Conservation (phyloP, 2,888 invertebrate genomes). For the Phaonia tiefii region DNA sequence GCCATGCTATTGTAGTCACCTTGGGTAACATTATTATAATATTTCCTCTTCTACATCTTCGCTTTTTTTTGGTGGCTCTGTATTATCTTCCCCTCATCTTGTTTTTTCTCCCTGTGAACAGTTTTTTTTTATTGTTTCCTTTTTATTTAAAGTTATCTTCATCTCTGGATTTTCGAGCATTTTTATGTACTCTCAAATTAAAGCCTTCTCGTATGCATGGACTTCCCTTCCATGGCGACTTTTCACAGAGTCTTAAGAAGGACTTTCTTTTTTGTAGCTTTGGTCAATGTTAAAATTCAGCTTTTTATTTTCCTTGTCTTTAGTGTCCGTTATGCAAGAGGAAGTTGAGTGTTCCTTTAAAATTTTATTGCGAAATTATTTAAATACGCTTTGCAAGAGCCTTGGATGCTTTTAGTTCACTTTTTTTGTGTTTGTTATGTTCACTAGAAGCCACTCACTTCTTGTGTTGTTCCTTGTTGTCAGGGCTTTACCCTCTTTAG, state of each 20-base stretch:
- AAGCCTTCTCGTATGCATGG: neutral
- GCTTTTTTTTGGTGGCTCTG: too few relatives aligned
- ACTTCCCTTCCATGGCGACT: neutral
- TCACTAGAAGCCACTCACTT: too few relatives aligned
- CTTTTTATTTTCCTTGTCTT: conserved; percentile 5
- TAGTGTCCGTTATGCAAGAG: neutral
- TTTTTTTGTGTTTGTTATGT: neutral
- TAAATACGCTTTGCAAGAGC: conserved; percentile 36
- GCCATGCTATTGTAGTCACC: conserved; percentile 72
- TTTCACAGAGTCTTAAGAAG: neutral
- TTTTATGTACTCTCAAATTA: conserved; percentile 44
- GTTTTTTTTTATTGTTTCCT: conserved; percentile 9
- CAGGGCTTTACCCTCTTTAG: too few relatives aligned
- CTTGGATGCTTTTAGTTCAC: neutral
- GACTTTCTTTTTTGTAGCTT: neutral
- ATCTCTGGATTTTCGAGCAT: neutral
- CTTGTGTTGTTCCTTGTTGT: too few relatives aligned
- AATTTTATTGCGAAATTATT: conserved; percentile 57
- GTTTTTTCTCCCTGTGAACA: conserved; percentile 36
- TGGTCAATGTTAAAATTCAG: conserved; percentile 16
- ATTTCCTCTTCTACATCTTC: too few relatives aligned
- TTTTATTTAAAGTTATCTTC: conserved; percentile 8
- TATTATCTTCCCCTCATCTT: neutral
- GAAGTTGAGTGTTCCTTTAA: conserved; percentile 28
- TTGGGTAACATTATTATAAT: conserved; percentile 74